phyloP scores from a whole-genome alignment of 2,888 invertebrate genomes.

The Venusia cambrica region DNA sequence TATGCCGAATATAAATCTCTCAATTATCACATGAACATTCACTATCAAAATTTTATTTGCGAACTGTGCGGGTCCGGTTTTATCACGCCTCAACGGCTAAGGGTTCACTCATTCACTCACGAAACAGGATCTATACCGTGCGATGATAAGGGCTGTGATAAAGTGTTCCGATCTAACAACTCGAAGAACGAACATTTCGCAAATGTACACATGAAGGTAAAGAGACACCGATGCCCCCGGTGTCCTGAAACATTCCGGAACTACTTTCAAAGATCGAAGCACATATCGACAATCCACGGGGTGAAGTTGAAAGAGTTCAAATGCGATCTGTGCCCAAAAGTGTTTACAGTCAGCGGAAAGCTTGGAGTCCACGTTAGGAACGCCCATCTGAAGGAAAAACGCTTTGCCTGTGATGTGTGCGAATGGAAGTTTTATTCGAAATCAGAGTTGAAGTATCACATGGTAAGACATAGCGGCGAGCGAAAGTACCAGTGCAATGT shows the following conservation, averaged over 20 bases:
- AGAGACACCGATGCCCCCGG: slow-evolving; percentile 64
- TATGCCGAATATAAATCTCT: slow-evolving; percentile 61
- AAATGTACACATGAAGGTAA: slow-evolving; percentile 68
- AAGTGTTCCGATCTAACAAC: slow-evolving; percentile 70
- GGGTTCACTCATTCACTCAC: slow-evolving; percentile 61
- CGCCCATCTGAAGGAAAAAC: slow-evolving; percentile 70
- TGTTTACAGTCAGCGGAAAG: slow-evolving; percentile 63
- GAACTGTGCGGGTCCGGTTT: slow-evolving; percentile 69
- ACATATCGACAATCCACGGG: slow-evolving; percentile 57
- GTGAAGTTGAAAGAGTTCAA: slow-evolving; percentile 66
- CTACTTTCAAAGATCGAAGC: slow-evolving; percentile 70
- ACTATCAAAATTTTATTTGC: slow-evolving; percentile 70
- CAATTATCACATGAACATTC: slow-evolving; percentile 72
- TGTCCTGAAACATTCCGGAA: slow-evolving; percentile 65
- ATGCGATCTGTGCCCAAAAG: slow-evolving; percentile 61
- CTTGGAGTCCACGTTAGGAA: slow-evolving; percentile 58
- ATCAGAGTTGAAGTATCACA: slow-evolving; percentile 75
- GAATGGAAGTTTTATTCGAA: slow-evolving; percentile 75
- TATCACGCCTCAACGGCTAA: slow-evolving; percentile 59
- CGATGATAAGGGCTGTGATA: slow-evolving; percentile 70
- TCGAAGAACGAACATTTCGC: slow-evolving; percentile 72
- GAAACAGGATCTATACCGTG: slow-evolving; percentile 63
- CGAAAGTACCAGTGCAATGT: slow-evolving; percentile 55
- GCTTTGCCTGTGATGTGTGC: slow-evolving; percentile 73
- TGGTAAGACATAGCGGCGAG: slow-evolving; percentile 72